Percentiles rank a stretch among this genome's conserved stretches.
Conservation (phyloP, 2,888 invertebrate genomes). For the Allacma fusca region DNA sequence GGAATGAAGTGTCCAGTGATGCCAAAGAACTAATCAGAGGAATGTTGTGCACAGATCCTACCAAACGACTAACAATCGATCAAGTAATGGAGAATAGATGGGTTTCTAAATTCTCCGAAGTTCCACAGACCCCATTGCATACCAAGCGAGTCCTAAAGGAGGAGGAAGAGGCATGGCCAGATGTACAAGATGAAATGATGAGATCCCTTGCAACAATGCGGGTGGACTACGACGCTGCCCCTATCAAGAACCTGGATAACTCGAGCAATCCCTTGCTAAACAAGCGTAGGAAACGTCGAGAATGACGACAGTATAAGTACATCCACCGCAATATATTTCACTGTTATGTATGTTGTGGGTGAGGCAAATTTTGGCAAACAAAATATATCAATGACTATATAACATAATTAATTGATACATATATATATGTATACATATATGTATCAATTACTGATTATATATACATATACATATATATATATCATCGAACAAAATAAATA, state of each 20-base stretch:
- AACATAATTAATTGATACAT: too few relatives aligned
- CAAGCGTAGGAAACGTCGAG: constrained; percentile 70
- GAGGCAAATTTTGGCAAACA: too few relatives aligned
- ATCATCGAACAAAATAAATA: too few relatives aligned
- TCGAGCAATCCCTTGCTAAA: constrained; percentile 92
- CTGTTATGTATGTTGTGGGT: too few relatives aligned
- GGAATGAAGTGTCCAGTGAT: constrained; percentile 91
- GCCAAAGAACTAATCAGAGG: constrained; percentile 95
- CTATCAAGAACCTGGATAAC: constrained; percentile 90
- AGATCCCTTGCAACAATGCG: constrained; percentile 97
- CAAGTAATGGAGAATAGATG: constrained; percentile 88
- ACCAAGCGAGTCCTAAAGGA: constrained; percentile 89
- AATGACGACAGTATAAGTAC: too few relatives aligned
- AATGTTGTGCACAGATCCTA: constrained; percentile 93
- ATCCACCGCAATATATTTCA: too few relatives aligned
- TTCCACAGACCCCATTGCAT: constrained; percentile 94
- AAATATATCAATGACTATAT: too few relatives aligned
- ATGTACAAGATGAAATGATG: constrained; percentile 99
- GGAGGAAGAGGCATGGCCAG: constrained; percentile 92
- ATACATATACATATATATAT: too few relatives aligned
- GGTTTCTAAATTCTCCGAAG: constrained; percentile 82
- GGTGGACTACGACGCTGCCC: constrained; percentile 95
- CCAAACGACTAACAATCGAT: constrained; percentile 85
- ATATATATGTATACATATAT: too few relatives aligned
- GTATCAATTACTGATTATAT: too few relatives aligned